phyloP scores from a whole-genome alignment of 2,797 vertebrate genomes.

The Arnoldichthys spilopterus region DNA sequence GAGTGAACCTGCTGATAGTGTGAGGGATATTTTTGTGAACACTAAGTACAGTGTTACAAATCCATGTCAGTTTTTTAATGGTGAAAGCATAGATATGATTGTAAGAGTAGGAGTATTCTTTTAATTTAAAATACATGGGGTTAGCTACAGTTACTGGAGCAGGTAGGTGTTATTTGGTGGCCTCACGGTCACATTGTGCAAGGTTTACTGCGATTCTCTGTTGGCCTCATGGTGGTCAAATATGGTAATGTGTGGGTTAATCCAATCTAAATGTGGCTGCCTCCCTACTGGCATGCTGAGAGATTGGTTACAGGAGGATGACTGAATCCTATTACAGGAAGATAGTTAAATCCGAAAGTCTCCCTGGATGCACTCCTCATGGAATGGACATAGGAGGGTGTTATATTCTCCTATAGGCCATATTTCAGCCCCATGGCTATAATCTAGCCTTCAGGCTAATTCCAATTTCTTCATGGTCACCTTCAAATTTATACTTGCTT shows the following conservation, averaged over 20 bases:
- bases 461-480: constrained; percentile 44
- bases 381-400: constrained; percentile 18
- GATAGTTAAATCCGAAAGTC: constrained; percentile 32
- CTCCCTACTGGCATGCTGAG: constrained; percentile 1
- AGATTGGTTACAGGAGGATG: constrained; percentile 7
- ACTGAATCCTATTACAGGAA: constrained; percentile 42
- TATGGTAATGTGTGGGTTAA: constrained; percentile 39
- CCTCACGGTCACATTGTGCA: constrained; percentile 1
- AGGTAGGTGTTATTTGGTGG: neutral
- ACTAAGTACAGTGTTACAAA: neutral
- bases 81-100: no score
- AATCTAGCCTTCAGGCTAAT: constrained; percentile 33
- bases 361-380: constrained; percentile 39
- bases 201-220: constrained; percentile 19
- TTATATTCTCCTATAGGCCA: constrained; percentile 30
- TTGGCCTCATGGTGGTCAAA: constrained; percentile 33
- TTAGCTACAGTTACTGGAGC: neutral
- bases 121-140: neutral
- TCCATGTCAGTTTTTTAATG: neutral
- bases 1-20: neutral
- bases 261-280: constrained; percentile 30
- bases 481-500: constrained; percentile 46
- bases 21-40: neutral
- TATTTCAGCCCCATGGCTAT: constrained; percentile 33
- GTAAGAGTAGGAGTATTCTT: neutral